Conservation (phyloP, 2,888 invertebrate species). For the Malacosoma neustria region DNA sequence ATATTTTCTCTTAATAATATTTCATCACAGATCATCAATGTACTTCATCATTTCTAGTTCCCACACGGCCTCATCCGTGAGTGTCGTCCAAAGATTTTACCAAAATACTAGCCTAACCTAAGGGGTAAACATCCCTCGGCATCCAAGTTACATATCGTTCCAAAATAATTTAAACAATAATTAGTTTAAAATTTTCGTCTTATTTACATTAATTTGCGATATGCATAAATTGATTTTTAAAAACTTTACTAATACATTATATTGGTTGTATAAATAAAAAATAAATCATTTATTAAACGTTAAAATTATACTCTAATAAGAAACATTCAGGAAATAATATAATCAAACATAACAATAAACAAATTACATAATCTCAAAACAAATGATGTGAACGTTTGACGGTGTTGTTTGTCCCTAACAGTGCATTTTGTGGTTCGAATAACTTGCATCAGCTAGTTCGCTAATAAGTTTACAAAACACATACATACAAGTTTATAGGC, state of each 20-base stretch:
- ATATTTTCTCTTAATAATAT: constrained; percentile 49
- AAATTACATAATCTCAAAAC: constrained; percentile 49
- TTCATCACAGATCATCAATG: constrained; percentile 69
- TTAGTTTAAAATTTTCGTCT: constrained; percentile 38
- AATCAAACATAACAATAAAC: constrained; percentile 68
- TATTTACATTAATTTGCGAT: constrained; percentile 60
- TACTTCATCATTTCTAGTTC: constrained; percentile 53
- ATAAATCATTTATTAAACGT: constrained; percentile 47
- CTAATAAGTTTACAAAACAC: no score
- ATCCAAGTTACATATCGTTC: constrained; percentile 22
- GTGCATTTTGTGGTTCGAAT: no score
- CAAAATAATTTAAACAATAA: constrained; percentile 51
- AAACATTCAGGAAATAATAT: constrained; percentile 47
- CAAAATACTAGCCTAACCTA: constrained; percentile 36
- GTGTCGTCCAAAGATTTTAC: constrained; percentile 14
- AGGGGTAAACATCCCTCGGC: constrained; percentile 16
- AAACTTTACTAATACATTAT: constrained; percentile 51
- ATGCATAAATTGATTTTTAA: constrained; percentile 50
- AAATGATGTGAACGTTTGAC: constrained; percentile 26
- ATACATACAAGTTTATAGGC: no score
- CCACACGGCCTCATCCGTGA: no score
- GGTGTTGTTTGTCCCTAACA: no score
- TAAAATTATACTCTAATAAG: constrained; percentile 53
- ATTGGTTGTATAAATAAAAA: constrained; percentile 57
- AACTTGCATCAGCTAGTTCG: no score